Conservation (phyloP, 2,113 vertebrate genomes). For the Daubentonia madagascariensis region DNA sequence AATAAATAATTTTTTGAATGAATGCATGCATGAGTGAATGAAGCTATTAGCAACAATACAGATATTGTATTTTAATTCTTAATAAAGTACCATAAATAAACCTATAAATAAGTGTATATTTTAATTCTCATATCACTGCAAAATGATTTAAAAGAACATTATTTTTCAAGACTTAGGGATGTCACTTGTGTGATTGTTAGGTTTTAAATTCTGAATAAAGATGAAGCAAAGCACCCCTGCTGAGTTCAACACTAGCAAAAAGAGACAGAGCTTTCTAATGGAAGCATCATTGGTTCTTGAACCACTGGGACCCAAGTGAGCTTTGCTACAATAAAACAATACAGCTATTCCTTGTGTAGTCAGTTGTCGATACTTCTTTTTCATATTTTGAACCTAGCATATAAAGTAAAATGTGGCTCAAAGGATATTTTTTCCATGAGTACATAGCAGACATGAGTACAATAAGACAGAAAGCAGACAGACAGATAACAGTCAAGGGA, state of each 20-base stretch:
- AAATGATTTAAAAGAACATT: background rate
- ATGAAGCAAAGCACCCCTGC: background rate
- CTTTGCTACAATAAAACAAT: constrained; percentile 13
- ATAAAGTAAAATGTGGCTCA: constrained; percentile 33
- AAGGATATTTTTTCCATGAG: background rate
- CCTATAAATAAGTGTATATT: background rate
- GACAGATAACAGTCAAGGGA: constrained; percentile 24
- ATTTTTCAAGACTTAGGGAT: background rate
- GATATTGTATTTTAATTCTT: background rate
- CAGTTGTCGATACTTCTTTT: background rate
- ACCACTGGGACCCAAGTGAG: background rate
- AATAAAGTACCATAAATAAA: background rate
- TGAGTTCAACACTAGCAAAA: background rate
- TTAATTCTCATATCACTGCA: background rate
- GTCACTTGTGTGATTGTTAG: background rate
- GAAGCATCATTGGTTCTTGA: background rate
- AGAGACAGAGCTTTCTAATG: background rate
- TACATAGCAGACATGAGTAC: background rate
- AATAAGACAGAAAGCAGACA: background rate
- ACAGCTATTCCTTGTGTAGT: background rate
- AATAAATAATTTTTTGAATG: background rate
- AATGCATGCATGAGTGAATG: background rate
- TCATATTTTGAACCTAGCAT: background rate
- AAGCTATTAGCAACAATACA: background rate
- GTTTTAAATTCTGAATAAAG: constrained; percentile 10